Evolutionary conservation across 2,888 invertebrate species (phyloP), one percentile per base, ranked within the genome.

Genomic region (Drosophila prostipennis): DNA sequence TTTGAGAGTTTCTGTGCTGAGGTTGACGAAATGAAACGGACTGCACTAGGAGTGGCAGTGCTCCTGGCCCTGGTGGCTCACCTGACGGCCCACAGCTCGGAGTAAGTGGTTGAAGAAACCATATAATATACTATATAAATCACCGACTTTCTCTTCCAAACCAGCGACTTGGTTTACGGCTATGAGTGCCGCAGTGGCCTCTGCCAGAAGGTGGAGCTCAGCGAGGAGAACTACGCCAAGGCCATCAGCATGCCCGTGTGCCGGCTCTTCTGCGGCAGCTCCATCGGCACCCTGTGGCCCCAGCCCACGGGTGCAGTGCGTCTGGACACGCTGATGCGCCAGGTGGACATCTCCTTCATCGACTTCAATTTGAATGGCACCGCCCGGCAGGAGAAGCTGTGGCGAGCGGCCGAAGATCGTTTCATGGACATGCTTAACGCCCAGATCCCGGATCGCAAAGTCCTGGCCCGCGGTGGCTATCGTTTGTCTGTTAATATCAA

Each of bases 231-330:
- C 60, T 90, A 89, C 29, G 76, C 84, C 8, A 89, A 80, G 43
- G 91, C 92, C 3, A 89, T 92, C 2, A 92, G 92, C 69, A 77
- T 93, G 23, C 91, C 91, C 42, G 93, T 93, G 1, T 93, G 93
- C 74, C 91, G 93, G 60, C 80, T 93, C 43, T 93, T 93, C 75
- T 93, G 93, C 72, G 92, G 92, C n/a, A 89, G 88, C 14, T 89
- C 90, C 13, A 71, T 93, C 89, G 94, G 94, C 89, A 77, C 93
- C 63, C 53, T 92, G 6, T 92, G 92, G 92, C 92, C 92, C 13
- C 91, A 91, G 48, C 93, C 94, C 8, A 93, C 93, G 1, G 93
- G 93, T 1, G 80, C 88, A 23, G 79, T 93, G 13, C 90, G 91
- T 13, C 53, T 93, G 39, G 92, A 92, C n/a, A 90, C 91, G 34